These are phyloP conservation scores for Lamellibrachia satsuma DNA, from an alignment of 2,888 invertebrate species.

Conservation along the genomic window DNA sequence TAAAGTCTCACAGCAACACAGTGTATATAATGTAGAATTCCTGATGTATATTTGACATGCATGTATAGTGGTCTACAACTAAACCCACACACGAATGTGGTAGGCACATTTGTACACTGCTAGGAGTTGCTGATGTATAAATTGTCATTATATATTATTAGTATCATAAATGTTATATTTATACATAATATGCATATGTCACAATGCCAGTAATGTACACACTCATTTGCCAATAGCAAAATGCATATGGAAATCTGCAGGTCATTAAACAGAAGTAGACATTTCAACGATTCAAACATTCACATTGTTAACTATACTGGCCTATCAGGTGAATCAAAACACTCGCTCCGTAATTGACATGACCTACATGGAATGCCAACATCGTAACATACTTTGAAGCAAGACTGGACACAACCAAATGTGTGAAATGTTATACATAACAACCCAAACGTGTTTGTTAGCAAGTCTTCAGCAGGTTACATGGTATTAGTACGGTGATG, in stretches of 20 bases:
- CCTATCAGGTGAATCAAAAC: neutral
- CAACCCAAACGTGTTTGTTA: conserved; percentile 2
- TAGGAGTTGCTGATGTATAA: neutral
- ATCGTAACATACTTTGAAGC: neutral
- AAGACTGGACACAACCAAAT: neutral
- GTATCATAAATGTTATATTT: neutral
- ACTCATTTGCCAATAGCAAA: neutral
- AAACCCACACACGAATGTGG: neutral
- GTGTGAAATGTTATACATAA: neutral
- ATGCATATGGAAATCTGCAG: conserved; percentile 17
- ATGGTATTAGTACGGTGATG: neutral
- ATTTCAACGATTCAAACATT: neutral
- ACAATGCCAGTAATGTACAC: neutral
- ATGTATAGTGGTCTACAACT: neutral
- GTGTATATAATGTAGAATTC: neutral
- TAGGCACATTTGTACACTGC: neutral
- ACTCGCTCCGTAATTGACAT: neutral
- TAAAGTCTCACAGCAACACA: neutral
- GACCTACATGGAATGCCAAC: conserved; percentile 2
- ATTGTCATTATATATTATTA: neutral
- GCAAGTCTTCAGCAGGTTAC: conserved; percentile 17
- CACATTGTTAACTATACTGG: conserved; percentile 1
- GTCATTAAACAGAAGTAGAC: neutral
- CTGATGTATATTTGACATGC: neutral
- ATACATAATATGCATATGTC: neutral